Base-by-base conservation (phyloP, 2,888 invertebrate species). In the Rhabditoides inermis region DNA sequence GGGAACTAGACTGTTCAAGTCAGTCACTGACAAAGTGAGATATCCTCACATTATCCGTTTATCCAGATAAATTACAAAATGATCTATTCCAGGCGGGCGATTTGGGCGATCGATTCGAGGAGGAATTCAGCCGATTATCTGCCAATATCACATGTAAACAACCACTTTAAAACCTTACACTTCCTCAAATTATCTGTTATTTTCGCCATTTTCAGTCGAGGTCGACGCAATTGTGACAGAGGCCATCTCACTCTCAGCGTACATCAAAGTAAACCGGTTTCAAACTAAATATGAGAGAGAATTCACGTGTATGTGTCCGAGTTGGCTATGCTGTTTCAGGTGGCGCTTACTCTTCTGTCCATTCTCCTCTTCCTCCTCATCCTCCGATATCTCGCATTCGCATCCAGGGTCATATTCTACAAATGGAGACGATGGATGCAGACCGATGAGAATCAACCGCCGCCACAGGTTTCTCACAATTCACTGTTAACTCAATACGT, bases 181-280 rank as follows among this genome's bases (percentile, higher is more conserved):
- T n/a, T n/a, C n/a, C n/a, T n/a, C n/a, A n/a, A n/a, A n/a, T n/a
- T n/a, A n/a, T n/a, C n/a, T n/a, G n/a, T n/a, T n/a, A n/a, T n/a
- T n/a, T n/a, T n/a, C 30, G 15, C 23, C 39, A 12, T 36, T 55
- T 64, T 51, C 55, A 67, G 67, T 61, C n/a, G 64, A 67, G 51
- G 63, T 67, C 18, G 64, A 63, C 26, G 47, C 59, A 2, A 57
- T 67, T 6, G 64, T 67, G 18, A 46, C 51, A 3, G 67, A 67
- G 46, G 64, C 60, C 18, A 49, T 63, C 20, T 60, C 60, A 0
- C 58, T 67, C 12, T 67, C 67, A 12, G 47, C 49, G 15, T 67
- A 61, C 53, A 63, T 65, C 54, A 67, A 67, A 58, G 61, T 64
- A 15, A 15, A 39, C 39, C 39, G 6, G 32, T 0, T 18, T 45